A percentile compares a stretch with the other conserved stretches of the same genome.
These are phyloP conservation scores for Circaetus cinerascens DNA, from an alignment of 2,113 vertebrate genomes.

Conservation along the genomic window DNA sequence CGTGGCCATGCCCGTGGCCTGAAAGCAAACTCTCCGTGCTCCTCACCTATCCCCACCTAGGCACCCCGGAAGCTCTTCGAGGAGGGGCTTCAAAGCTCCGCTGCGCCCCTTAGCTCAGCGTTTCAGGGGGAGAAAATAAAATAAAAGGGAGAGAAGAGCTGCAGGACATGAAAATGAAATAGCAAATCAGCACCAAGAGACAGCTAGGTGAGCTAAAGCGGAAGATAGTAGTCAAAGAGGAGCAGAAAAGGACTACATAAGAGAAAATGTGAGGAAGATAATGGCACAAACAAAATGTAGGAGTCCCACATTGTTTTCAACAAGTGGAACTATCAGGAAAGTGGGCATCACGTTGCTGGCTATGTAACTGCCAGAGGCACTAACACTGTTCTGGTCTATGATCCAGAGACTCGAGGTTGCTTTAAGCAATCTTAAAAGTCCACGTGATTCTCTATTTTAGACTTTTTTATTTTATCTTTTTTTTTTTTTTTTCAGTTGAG, in stretches of 20 bases:
- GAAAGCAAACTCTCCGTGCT: not conserved
- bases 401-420: not conserved
- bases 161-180: not conserved
- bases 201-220: not conserved
- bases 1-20: slow-evolving; percentile 31
- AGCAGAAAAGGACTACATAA: not conserved
- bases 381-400: not conserved
- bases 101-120: not conserved
- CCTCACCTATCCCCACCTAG: not conserved
- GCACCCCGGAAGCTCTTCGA: not conserved
- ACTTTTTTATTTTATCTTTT: not conserved
- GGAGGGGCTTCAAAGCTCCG: not conserved
- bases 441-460: fast-evolving
- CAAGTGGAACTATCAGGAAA: not conserved
- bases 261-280: not conserved
- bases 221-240: not conserved
- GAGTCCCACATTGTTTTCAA: not conserved
- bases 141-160: not conserved
- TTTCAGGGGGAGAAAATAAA: not conserved
- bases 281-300: not conserved
- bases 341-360: fast-evolving
- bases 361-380: not conserved
- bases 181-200: not conserved
- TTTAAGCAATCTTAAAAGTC: not conserved
- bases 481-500: not conserved